phyloP scores from a whole-genome alignment of 2,888 invertebrate species.

The Geotrupes spiniger region DNA sequence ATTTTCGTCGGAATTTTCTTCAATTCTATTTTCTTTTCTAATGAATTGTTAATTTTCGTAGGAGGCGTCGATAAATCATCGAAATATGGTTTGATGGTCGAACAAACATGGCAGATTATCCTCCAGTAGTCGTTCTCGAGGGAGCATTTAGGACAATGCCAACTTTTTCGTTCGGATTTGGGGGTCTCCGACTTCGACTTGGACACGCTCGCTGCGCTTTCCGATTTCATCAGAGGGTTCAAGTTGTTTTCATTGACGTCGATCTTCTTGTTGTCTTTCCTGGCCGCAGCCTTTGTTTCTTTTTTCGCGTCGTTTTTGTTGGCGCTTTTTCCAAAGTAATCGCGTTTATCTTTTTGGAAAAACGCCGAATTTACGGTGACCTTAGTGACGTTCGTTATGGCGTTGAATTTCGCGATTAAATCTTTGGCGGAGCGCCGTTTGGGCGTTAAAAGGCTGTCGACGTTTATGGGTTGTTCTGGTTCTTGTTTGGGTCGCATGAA shows the following conservation, averaged over 20 bases:
- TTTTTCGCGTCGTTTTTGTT: slow-evolving; percentile 34
- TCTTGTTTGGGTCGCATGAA: slow-evolving; percentile 47
- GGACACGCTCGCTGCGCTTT: slow-evolving; percentile 43
- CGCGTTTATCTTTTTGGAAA: slow-evolving; percentile 43
- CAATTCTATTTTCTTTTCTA: slow-evolving; percentile 27
- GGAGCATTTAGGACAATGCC: slow-evolving; percentile 62
- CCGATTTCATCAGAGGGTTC: slow-evolving; percentile 45
- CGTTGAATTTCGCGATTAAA: slow-evolving; percentile 62
- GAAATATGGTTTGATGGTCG: slow-evolving; percentile 53
- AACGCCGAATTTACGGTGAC: slow-evolving; percentile 54
- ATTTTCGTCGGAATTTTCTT: too few relatives aligned
- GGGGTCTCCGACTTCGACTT: slow-evolving; percentile 37
- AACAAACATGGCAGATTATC: slow-evolving; percentile 63
- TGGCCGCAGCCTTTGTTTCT: slow-evolving; percentile 33
- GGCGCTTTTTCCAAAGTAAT: slow-evolving; percentile 41
- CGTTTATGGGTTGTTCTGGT: slow-evolving; percentile 27
- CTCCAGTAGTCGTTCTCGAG: slow-evolving; percentile 60
- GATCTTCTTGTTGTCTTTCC: slow-evolving; percentile 33
- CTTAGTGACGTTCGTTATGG: slow-evolving; percentile 58
- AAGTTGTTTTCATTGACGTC: slow-evolving; percentile 37
- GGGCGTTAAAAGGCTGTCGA: slow-evolving; percentile 41
- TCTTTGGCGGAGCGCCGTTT: slow-evolving; percentile 52
- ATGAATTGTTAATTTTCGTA: slow-evolving; percentile 11
- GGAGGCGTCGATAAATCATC: slow-evolving; percentile 38
- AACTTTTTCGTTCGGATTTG: slow-evolving; percentile 46